Percentiles rank a stretch among this genome's conserved stretches.
phyloP scores from a whole-genome alignment of 2,888 invertebrate genomes.

The Marronus borbonicus region DNA sequence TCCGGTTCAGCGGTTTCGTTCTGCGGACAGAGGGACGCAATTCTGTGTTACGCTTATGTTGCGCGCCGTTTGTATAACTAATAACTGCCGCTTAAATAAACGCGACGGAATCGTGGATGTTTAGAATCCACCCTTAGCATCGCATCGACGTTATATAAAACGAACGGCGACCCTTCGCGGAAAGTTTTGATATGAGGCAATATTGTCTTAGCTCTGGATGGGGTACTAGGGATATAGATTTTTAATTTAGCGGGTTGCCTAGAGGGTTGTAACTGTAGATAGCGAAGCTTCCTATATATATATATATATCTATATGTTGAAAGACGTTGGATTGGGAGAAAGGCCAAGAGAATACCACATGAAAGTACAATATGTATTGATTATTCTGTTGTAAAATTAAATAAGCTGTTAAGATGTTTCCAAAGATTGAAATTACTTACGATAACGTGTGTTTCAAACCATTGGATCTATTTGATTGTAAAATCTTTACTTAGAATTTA shows the following conservation, averaged over 20 bases:
- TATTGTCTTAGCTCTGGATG: conserved; percentile 19
- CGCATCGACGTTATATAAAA: conserved; percentile 32
- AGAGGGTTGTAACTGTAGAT: conserved; percentile 43
- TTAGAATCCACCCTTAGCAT: conserved; percentile 19
- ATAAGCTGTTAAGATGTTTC: too few species aligned
- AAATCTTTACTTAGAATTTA: too few species aligned
- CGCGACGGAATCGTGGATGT: conserved; percentile 18
- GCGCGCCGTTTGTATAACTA: conserved; percentile 32
- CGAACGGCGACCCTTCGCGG: conserved; percentile 24
- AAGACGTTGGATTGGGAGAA: background rate
- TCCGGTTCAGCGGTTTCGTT: conserved; percentile 35
- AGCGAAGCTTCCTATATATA: background rate
- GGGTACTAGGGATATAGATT: conserved; percentile 54
- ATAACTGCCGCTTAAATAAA: conserved; percentile 43
- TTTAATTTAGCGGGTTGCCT: conserved; percentile 55
- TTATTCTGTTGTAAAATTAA: too few species aligned
- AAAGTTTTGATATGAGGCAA: conserved; percentile 31
- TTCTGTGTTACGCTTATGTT: conserved; percentile 13
- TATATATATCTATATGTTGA: background rate
- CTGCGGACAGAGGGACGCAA: conserved; percentile 4
- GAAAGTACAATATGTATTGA: background rate
- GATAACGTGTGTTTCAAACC: too few species aligned
- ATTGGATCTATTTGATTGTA: too few species aligned
- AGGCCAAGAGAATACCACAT: background rate
- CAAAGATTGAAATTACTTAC: too few species aligned